These are phyloP conservation scores for Atlantisia rogersi DNA, from an alignment of 2,113 vertebrate genomes.

Conservation along the genomic window DNA sequence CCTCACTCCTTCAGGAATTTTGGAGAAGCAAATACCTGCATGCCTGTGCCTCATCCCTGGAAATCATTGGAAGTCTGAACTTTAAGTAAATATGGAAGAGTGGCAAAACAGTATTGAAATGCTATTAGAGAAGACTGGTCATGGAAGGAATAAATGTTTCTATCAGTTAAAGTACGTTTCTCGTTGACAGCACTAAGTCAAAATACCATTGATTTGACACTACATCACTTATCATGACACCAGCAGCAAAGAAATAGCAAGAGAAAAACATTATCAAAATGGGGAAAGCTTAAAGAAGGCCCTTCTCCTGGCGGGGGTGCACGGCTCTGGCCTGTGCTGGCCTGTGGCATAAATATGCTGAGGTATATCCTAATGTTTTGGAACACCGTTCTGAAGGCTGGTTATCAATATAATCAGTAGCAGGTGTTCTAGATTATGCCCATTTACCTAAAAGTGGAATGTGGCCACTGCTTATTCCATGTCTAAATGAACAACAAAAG, in stretches of 20 bases:
- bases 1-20: not conserved
- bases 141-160: not conserved
- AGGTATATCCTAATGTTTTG: not conserved
- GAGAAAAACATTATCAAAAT: not conserved
- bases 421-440: not conserved
- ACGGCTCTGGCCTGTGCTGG: not conserved
- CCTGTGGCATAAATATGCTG: not conserved
- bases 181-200: not conserved
- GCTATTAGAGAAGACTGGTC: not conserved
- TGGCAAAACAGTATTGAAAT: not conserved
- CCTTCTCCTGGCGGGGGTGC: not conserved
- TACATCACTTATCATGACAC: slow-evolving; percentile 11
- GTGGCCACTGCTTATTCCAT: not conserved
- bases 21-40: not conserved
- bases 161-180: not conserved
- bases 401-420: not conserved
- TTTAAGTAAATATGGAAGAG: not conserved
- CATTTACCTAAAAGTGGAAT: not conserved
- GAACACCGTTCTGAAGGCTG: not conserved
- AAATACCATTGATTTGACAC: not conserved
- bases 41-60: not conserved
- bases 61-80: not conserved
- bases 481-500: not conserved
- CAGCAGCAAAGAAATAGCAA: not conserved
- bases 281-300: not conserved